A percentile compares a stretch with the other conserved stretches of the same genome.
Conservation (phyloP, 2,888 invertebrate species). For the Hypercompe scribonia region DNA sequence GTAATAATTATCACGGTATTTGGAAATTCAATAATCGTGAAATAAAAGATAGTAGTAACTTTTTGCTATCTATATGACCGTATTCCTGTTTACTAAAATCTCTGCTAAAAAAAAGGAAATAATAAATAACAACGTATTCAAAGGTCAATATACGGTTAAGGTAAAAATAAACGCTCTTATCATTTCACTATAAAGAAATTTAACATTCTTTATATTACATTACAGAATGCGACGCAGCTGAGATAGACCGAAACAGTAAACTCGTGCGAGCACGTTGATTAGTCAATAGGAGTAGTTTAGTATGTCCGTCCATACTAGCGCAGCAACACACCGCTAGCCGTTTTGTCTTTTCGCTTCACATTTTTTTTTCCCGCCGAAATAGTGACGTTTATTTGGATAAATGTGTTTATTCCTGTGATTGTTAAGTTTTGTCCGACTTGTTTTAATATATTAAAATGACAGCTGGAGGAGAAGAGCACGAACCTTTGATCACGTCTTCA, state of each 20-base stretch:
- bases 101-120: not conserved
- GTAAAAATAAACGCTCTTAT: conserved; percentile 30
- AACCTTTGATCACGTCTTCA: conserved; percentile 80
- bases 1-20: not conserved
- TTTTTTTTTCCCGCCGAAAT: conserved; percentile 58
- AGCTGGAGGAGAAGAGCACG: conserved; percentile 80
- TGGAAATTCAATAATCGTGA: not conserved
- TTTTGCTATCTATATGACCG: not conserved
- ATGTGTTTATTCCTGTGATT: conserved; percentile 45
- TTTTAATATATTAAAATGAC: conserved; percentile 70
- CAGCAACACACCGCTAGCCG: conserved; percentile 39
- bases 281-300: conserved; percentile 43
- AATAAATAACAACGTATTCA: not conserved
- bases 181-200: conserved; percentile 44
- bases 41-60: not conserved
- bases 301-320: conserved; percentile 32
- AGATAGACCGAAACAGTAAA: conserved; percentile 36
- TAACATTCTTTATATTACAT: conserved; percentile 29
- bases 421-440: conserved; percentile 35
- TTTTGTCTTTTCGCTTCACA: conserved; percentile 33
- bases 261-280: conserved; percentile 35
- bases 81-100: not conserved
- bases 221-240: conserved; percentile 30
- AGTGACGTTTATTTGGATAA: conserved; percentile 39
- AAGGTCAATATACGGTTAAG: conserved; percentile 10